Conservation (phyloP, 2,888 invertebrate species). For the Ischnura elegans region DNA sequence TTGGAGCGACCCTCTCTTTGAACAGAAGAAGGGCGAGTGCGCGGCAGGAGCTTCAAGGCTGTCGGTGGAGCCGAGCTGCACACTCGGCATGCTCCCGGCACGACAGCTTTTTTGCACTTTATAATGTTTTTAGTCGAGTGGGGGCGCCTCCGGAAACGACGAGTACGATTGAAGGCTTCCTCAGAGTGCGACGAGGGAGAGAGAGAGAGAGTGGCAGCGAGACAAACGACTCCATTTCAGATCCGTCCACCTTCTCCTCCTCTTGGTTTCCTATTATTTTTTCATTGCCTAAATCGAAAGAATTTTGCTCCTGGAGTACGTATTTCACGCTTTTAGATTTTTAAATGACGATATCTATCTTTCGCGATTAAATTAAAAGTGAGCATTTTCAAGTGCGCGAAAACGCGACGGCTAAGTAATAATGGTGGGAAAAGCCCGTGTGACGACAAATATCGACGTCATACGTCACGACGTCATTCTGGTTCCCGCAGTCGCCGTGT, state of each 20-base stretch:
- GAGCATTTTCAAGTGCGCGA: too few relatives aligned
- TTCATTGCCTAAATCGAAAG: too few relatives aligned
- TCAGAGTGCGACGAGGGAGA: neutral
- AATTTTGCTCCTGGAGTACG: too few relatives aligned
- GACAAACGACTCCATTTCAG: constrained; percentile 10
- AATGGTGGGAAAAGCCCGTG: too few relatives aligned
- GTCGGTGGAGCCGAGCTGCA: neutral
- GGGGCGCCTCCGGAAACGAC: neutral
- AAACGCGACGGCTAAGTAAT: too few relatives aligned
- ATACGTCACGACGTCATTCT: too few relatives aligned
- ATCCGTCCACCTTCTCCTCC: neutral
- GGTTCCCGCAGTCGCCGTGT: too few relatives aligned
- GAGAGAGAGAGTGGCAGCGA: neutral
- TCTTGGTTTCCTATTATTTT: too few relatives aligned
- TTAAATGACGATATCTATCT: too few relatives aligned
- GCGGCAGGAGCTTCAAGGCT: neutral
- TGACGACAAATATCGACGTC: too few relatives aligned
- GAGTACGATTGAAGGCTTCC: neutral
- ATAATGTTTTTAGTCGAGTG: neutral
- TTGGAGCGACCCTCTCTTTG: neutral
- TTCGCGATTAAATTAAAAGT: too few relatives aligned
- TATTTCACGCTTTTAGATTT: too few relatives aligned
- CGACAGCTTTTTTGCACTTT: neutral
- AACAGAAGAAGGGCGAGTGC: neutral
- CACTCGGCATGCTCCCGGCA: neutral